phyloP scores from a whole-genome alignment of 2,797 vertebrate genomes.

The Pyrocephalus nanus region DNA sequence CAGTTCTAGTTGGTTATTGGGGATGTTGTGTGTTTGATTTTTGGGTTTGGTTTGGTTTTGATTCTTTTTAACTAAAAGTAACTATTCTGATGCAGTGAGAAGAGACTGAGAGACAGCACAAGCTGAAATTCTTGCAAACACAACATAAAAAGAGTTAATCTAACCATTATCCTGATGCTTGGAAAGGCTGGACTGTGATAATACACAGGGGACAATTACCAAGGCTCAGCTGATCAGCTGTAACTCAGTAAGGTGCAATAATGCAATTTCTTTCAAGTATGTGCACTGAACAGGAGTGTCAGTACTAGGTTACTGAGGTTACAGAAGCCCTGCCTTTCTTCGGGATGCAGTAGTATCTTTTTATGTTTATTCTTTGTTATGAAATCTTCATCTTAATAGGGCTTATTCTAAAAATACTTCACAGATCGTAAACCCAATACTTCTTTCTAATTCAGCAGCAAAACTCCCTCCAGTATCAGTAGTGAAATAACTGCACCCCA shows the following conservation, averaged over 20 bases:
- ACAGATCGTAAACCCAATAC: background rate
- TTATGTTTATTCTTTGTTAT: background rate
- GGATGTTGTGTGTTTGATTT: background rate
- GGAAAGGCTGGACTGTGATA: background rate
- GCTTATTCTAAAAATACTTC: background rate
- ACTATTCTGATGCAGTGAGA: background rate
- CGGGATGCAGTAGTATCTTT: background rate
- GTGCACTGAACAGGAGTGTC: background rate
- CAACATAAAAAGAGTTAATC: background rate
- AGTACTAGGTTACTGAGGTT: constrained; percentile 16
- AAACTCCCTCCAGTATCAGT: background rate
- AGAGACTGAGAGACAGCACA: background rate
- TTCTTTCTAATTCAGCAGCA: background rate
- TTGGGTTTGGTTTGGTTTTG: background rate
- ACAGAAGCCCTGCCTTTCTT: background rate
- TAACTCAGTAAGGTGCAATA: constrained; percentile 28
- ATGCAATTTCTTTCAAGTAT: constrained; percentile 29
- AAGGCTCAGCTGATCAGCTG: constrained; percentile 37
- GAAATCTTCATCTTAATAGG: background rate
- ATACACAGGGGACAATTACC: constrained; percentile 26
- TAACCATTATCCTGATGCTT: background rate
- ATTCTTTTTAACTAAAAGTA: background rate
- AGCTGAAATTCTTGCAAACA: background rate
- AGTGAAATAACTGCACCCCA: background rate
- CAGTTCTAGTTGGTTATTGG: background rate